phyloP scores from a whole-genome alignment of 2,888 invertebrate species.

The Unio pictorum region DNA sequence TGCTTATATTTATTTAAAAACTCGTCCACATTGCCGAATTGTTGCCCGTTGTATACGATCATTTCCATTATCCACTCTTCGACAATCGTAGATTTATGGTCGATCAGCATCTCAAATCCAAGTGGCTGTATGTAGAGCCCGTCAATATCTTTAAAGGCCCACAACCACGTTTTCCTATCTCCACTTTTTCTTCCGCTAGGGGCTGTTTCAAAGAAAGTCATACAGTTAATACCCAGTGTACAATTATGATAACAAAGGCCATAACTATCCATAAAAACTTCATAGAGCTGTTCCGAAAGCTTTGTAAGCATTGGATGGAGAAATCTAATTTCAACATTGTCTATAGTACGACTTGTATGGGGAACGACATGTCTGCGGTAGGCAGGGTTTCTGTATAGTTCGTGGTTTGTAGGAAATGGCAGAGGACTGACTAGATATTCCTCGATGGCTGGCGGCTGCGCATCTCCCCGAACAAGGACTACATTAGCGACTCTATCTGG shows the following conservation, averaged over 20 bases:
- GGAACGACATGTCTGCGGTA: constrained; percentile 44
- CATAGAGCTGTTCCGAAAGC: constrained; percentile 31
- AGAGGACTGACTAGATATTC: constrained; percentile 60
- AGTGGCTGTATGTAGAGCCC: constrained; percentile 53
- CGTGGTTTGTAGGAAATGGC: constrained; percentile 37
- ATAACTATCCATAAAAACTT: constrained; percentile 46
- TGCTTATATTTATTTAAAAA: constrained; percentile 32
- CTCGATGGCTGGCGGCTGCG: constrained; percentile 47
- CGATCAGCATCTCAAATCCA: constrained; percentile 52
- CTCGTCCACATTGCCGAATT: constrained; percentile 35
- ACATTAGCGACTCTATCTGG: constrained; percentile 50
- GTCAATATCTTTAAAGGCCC: constrained; percentile 44
- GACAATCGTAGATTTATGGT: constrained; percentile 39
- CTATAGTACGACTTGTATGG: constrained; percentile 45
- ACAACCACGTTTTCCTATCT: constrained; percentile 46
- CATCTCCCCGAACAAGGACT: constrained; percentile 51
- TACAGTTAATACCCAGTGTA: constrained; percentile 33
- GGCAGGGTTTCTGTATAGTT: constrained; percentile 34
- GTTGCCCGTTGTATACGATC: constrained; percentile 51
- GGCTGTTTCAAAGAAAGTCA: constrained; percentile 41
- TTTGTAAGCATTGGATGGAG: constrained; percentile 21
- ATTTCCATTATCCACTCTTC: constrained; percentile 45
- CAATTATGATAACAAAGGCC: constrained; percentile 50
- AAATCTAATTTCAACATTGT: constrained; percentile 37
- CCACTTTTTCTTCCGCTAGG: constrained; percentile 44